Conservation (phyloP, 2,888 invertebrate species). For the Cyclophora punctaria region DNA sequence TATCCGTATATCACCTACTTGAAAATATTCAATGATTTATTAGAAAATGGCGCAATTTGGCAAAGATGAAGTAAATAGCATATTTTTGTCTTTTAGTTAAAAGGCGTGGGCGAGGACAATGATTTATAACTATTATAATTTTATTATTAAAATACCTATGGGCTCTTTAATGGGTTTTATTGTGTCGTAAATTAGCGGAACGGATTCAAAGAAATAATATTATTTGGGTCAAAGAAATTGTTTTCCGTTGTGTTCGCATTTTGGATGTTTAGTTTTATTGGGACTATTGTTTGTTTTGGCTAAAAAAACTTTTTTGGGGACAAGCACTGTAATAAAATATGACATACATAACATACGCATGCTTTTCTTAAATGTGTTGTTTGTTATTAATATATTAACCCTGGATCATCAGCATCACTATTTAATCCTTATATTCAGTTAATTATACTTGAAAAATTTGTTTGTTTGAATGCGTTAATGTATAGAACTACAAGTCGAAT, state of each 20-base stretch:
- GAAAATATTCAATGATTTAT: conserved; percentile 45
- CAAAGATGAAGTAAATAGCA: conserved; percentile 39
- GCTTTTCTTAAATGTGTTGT: no score
- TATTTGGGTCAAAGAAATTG: neutral
- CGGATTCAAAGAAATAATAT: conserved; percentile 9
- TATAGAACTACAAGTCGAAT: no score
- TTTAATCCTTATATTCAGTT: no score
- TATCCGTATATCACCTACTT: conserved; percentile 31
- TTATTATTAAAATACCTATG: conserved; percentile 28
- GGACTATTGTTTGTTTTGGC: no score
- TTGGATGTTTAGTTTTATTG: no score
- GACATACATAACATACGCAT: no score
- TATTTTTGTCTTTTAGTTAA: conserved; percentile 46
- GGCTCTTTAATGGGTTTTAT: conserved; percentile 21
- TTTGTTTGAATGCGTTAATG: no score
- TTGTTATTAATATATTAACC: no score
- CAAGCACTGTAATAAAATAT: no score
- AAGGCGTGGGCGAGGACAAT: conserved; percentile 34
- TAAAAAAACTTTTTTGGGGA: no score
- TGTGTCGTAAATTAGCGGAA: conserved; percentile 19
- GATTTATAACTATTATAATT: conserved; percentile 39
- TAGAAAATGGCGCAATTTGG: conserved; percentile 44
- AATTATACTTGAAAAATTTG: no score
- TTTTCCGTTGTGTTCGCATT: neutral
- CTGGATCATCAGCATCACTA: no score